Conservation (phyloP, 2,797 vertebrate species). For the Tangara arthus region DNA sequence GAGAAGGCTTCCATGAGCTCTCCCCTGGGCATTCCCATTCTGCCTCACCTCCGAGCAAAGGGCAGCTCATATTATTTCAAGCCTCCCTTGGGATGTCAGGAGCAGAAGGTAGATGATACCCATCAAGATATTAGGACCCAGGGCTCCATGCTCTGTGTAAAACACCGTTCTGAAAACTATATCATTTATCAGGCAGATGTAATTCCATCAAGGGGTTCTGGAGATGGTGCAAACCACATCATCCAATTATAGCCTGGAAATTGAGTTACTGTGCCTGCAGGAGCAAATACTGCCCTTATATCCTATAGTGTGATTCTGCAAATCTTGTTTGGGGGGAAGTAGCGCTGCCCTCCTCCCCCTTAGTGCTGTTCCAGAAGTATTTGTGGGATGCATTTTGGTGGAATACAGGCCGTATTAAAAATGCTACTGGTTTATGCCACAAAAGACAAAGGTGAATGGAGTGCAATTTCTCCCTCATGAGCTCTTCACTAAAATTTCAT, state of each 20-base stretch:
- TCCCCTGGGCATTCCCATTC: background rate
- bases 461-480: background rate
- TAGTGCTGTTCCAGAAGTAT: background rate
- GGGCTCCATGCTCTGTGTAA: background rate
- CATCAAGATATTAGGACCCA: background rate
- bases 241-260: constrained; percentile 47
- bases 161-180: background rate
- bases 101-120: background rate
- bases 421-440: background rate
- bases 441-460: background rate
- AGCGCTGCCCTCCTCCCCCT: background rate
- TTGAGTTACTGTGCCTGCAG: constrained; percentile 41
- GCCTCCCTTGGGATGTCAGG: background rate
- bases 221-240: constrained; percentile 41
- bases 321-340: background rate
- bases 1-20: background rate
- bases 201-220: constrained; percentile 51
- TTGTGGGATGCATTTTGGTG: background rate
- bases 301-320: background rate
- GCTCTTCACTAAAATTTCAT: background rate
- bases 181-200: constrained; percentile 35
- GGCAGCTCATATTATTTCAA: background rate
- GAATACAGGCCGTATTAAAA: background rate
- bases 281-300: background rate
- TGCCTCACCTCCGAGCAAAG: background rate